Evolutionary conservation across 2,113 vertebrate genomes (phyloP).

Genomic region (Hydrolagus affinis): DNA sequence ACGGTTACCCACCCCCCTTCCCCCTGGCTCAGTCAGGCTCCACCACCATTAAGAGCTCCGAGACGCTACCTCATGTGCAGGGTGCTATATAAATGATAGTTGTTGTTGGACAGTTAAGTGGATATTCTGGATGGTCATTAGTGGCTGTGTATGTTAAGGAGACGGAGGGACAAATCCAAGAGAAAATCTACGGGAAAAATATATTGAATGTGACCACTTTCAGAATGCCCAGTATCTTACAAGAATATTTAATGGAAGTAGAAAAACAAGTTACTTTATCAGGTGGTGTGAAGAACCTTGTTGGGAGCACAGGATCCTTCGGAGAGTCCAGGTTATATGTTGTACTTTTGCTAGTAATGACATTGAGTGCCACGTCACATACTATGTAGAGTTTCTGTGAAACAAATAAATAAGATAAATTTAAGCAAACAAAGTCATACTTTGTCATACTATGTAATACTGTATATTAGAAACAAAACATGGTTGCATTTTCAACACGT

Average conservation of each 20-base stretch:
- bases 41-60: no score
- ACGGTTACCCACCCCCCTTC: no score
- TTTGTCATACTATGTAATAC: neutral
- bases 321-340: conserved; percentile 87
- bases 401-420: conserved; percentile 27
- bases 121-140: no score
- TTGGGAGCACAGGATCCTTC: conserved; percentile 85
- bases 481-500: neutral
- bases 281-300: conserved; percentile 86
- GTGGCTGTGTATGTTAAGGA: no score
- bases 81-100: no score
- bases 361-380: conserved; percentile 92
- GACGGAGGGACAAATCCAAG: no score
- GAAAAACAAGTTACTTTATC: conserved; percentile 71
- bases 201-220: no score
- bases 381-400: conserved; percentile 91
- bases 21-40: no score
- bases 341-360: conserved; percentile 96
- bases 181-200: no score
- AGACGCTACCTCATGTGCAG: no score
- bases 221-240: conserved; percentile 7
- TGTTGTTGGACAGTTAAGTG: no score
- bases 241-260: conserved; percentile 5
- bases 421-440: conserved; percentile 36
- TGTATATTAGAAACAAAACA: neutral